Evolutionary conservation across 2,113 vertebrate species (phyloP), one percentile per base, ranked within the genome.

Genomic region (Perca fluviatilis): DNA sequence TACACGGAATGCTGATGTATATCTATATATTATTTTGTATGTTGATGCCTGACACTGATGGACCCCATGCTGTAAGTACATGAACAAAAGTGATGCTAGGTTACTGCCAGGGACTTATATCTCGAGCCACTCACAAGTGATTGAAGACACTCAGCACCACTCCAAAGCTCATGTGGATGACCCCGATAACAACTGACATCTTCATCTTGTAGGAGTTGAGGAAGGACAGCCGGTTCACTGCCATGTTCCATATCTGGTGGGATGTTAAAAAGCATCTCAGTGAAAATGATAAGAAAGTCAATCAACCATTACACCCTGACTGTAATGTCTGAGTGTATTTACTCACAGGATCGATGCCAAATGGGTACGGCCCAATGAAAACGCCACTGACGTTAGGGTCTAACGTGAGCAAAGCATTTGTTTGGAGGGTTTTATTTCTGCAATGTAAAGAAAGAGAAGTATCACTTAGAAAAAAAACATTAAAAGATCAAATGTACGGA

Each of bases 201-300:
- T 99, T 99, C 98, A 99, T 99, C 91, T 99, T 99, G 92, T 98
- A 99, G 14, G 98, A 99, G 92, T 99, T 99, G 74, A 99, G 95
- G 86, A 99, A 99, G 63, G 96, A 96, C 80, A 99, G 97, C 1
- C 97, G 97, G 82, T 99, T 99, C 79, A 94, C 96, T 3, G 98
- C 98, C 93, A 99, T 92, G 93, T 97, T 99, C 98, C 98, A 99
- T 19, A 99, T 98, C 98, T 95, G 89, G 65, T 33, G 25, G 18
- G 15, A 19, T 12, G 75, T 75, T 40, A 56, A 63, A 64, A 65
- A 74, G 14, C 63, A 63, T 49, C 46, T 80, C 8, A 61, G 12
- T 51, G 12, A 76, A 53, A 74, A 49, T 11, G n/a, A 64, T 6
- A 9, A 0, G 5, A 23, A n/a, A 25, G 13, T 15, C 5, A 72